Conservation (phyloP, 2,113 vertebrate genomes). For the Marcusenius ussheri region DNA sequence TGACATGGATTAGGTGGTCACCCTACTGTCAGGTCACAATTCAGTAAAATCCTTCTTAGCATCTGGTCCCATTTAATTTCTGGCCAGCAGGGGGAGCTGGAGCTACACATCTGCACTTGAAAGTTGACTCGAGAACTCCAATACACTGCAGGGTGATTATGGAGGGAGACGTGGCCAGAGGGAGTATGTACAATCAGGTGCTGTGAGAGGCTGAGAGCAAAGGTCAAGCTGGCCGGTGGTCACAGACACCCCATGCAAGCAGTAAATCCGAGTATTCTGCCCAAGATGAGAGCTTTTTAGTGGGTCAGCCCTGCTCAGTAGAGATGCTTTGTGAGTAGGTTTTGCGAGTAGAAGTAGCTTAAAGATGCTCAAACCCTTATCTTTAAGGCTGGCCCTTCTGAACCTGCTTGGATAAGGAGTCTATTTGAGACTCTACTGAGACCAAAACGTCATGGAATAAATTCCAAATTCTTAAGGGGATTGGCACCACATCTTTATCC, state of each 20-base stretch:
- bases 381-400: not conserved
- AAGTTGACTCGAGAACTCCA: not conserved
- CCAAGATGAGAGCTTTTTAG: not conserved
- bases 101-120: not conserved
- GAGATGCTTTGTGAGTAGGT: not conserved
- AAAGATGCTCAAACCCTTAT: not conserved
- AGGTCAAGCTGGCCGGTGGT: not conserved
- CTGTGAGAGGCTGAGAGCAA: not conserved
- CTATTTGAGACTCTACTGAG: not conserved
- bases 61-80: constrained; percentile 81
- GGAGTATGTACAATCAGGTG: not conserved
- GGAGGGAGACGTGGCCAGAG: not conserved
- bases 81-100: constrained; percentile 74
- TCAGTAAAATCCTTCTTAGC: constrained; percentile 71
- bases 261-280: not conserved
- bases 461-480: not conserved
- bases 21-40: not conserved
- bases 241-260: not conserved
- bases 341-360: not conserved
- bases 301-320: not conserved
- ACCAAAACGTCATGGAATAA: not conserved
- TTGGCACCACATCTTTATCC: not conserved
- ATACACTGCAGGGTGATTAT: not conserved
- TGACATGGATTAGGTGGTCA: too few species aligned
- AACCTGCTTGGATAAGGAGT: not conserved